Conservation (phyloP, 2,888 invertebrate species). For the Dynastes tityus region DNA sequence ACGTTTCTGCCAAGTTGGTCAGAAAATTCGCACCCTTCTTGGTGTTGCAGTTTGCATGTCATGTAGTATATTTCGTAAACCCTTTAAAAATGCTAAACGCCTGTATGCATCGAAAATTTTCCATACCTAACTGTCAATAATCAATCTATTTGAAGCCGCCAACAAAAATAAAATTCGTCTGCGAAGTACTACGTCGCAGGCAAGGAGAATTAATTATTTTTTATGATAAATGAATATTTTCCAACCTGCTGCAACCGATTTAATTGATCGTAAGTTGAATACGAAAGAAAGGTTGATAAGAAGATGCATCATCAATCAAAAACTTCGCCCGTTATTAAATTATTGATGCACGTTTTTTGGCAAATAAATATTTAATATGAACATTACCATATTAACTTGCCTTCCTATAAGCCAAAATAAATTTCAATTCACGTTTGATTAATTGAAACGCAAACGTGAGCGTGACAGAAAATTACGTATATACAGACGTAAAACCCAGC, state of each 20-base stretch:
- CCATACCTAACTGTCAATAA: not conserved
- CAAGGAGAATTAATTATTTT: slow-evolving; percentile 38
- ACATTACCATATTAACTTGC: not conserved
- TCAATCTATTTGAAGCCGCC: not conserved
- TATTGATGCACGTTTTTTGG: slow-evolving; percentile 10
- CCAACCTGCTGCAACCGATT: not conserved
- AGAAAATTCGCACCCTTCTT: too few species aligned
- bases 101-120: too few species aligned
- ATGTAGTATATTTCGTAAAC: too few species aligned
- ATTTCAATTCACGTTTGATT: too few species aligned
- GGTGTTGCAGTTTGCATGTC: too few species aligned
- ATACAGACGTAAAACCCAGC: not conserved
- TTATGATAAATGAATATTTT: slow-evolving; percentile 33
- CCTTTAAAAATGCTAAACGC: too few species aligned
- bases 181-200: not conserved
- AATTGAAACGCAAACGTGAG: too few species aligned
- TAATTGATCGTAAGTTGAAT: slow-evolving; percentile 29
- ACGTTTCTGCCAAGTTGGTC: too few species aligned
- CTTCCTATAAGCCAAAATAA: too few species aligned
- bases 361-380: slow-evolving; percentile 15
- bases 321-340: not conserved
- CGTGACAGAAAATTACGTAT: too few species aligned
- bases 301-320: slow-evolving; percentile 22
- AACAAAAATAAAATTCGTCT: slow-evolving; percentile 22
- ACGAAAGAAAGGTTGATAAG: slow-evolving; percentile 28